A percentile compares a stretch with the other conserved stretches of the same genome.
These are phyloP conservation scores for Urosaurus nigricauda DNA, from an alignment of 2,797 vertebrate genomes.

Conservation along the genomic window DNA sequence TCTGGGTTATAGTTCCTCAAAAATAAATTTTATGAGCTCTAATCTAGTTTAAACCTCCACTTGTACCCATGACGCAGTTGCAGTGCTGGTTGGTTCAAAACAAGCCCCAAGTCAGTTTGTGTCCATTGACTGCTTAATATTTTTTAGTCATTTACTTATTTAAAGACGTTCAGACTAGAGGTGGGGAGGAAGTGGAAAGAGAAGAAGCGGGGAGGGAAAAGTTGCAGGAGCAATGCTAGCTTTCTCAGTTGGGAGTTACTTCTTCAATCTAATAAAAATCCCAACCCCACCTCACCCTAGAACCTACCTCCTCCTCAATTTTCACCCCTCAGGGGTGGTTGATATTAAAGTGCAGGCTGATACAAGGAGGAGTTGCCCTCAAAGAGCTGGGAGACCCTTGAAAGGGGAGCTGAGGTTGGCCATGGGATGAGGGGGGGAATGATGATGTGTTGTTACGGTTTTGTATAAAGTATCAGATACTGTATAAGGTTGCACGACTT, in stretches of 20 bases:
- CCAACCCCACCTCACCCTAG: neutral
- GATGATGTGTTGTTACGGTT: neutral
- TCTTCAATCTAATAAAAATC: slow-evolving; percentile 32
- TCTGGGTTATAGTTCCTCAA: too few species aligned
- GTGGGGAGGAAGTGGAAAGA: neutral
- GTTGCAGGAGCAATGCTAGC: slow-evolving; percentile 23
- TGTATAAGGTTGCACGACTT: slow-evolving; percentile 24
- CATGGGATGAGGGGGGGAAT: neutral
- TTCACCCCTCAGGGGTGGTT: slow-evolving; percentile 41
- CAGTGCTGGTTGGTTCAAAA: neutral
- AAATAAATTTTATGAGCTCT: too few species aligned
- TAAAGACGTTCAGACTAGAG: neutral
- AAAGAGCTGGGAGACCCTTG: neutral
- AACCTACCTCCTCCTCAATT: neutral
- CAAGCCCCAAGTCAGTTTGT: neutral
- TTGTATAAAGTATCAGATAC: slow-evolving; percentile 1
- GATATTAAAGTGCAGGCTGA: slow-evolving; percentile 53
- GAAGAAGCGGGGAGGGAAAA: neutral
- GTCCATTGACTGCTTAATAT: neutral
- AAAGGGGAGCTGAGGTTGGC: slow-evolving; percentile 13
- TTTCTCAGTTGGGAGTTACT: slow-evolving; percentile 4
- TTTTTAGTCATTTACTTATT: neutral
- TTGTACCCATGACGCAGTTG: neutral
- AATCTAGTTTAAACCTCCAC: neutral
- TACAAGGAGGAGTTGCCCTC: neutral